These are phyloP conservation scores for Chrysolophus pictus DNA, from an alignment of 2,797 vertebrate species.

Conservation along the genomic window DNA sequence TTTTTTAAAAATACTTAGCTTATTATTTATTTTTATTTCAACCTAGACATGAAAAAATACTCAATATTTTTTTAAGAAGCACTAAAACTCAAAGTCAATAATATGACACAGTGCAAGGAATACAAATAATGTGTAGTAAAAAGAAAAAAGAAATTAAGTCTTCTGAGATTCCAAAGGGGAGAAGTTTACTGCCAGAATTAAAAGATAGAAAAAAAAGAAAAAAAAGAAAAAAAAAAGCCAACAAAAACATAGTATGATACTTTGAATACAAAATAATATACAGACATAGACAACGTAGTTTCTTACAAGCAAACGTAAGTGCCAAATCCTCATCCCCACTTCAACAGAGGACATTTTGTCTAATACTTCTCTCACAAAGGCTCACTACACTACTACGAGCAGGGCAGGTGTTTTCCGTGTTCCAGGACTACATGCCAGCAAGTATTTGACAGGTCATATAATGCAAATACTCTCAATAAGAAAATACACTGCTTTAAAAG, in stretches of 20 bases:
- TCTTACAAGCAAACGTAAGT: not conserved
- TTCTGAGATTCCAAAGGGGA: not conserved
- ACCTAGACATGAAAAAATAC: not conserved
- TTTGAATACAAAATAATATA: not conserved
- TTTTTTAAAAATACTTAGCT: not conserved
- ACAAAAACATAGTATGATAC: not conserved
- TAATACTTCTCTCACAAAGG: not conserved
- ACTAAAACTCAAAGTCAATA: not conserved
- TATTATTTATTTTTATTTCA: constrained; percentile 1
- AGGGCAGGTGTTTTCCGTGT: not conserved
- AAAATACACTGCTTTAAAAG: not conserved
- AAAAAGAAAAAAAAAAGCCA: not conserved
- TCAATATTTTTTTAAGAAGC: not conserved
- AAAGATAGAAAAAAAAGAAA: not conserved
- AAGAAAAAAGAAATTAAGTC: not conserved
- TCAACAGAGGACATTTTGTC: not conserved
- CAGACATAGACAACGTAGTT: not conserved
- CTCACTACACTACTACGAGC: accelerated
- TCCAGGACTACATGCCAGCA: not conserved
- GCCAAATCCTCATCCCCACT: not conserved
- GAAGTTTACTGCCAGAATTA: not conserved
- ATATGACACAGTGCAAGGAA: constrained; percentile 1
- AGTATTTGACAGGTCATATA: not conserved
- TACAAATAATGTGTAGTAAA: not conserved
- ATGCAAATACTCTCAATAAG: not conserved